phyloP scores from a whole-genome alignment of 2,888 invertebrate genomes.

The Acanthoscelides obtectus region DNA sequence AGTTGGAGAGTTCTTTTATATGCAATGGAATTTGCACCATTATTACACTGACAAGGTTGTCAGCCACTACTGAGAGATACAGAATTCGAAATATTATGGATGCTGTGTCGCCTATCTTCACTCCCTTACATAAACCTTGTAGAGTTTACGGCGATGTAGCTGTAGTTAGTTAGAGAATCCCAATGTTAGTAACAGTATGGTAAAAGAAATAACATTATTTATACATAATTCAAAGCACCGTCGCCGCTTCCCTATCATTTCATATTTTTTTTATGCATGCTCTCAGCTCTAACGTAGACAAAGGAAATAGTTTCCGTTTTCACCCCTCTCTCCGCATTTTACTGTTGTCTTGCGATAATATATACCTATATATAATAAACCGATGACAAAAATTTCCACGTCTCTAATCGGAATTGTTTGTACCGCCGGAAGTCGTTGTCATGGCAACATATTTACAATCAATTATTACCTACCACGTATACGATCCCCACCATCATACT shows the following conservation, averaged over 20 bases:
- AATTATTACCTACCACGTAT: constrained; percentile 44
- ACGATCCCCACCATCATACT: constrained; percentile 33
- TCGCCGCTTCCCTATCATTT: background rate
- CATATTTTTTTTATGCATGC: background rate
- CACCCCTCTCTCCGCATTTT: background rate
- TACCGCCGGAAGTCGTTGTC: constrained; percentile 38
- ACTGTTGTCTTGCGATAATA: background rate
- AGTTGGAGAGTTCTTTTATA: too few relatives aligned
- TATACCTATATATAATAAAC: background rate
- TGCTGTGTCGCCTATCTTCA: too few relatives aligned
- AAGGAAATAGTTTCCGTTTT: background rate
- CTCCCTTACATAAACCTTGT: too few relatives aligned
- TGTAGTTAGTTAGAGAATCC: too few relatives aligned
- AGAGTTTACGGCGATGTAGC: too few relatives aligned
- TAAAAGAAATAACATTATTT: too few relatives aligned
- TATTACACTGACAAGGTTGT: too few relatives aligned
- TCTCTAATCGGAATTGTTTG: constrained; percentile 34
- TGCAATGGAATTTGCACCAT: too few relatives aligned
- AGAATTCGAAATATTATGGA: too few relatives aligned
- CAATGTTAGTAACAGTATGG: too few relatives aligned
- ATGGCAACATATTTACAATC: constrained; percentile 45
- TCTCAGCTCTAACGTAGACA: background rate
- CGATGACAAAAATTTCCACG: background rate
- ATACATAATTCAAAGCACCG: background rate
- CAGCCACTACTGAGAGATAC: too few relatives aligned